Evolutionary conservation across 2,113 vertebrate species (phyloP).

Genomic region (Symphodus melops): DNA sequence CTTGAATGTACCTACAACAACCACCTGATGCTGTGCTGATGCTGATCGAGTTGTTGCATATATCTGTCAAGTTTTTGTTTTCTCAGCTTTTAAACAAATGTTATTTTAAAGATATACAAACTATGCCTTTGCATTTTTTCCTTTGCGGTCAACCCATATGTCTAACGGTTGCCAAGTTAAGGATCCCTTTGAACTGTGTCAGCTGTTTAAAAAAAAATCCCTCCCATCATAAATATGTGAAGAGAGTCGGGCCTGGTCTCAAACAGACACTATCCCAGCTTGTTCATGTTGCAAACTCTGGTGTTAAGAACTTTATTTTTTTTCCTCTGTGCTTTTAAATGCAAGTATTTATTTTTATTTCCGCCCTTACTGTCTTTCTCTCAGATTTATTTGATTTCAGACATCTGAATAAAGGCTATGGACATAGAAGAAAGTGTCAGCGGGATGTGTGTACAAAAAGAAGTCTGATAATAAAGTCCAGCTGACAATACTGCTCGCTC

Average conservation of each 20-base stretch:
- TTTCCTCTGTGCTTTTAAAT: neutral
- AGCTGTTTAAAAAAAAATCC: constrained; percentile 7
- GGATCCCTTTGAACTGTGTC: neutral
- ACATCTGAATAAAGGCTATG: constrained; percentile 27
- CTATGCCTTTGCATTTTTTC: neutral
- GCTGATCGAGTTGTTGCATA: constrained; percentile 44
- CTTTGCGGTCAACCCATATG: constrained; percentile 3
- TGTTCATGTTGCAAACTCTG: neutral
- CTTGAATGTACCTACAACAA: neutral
- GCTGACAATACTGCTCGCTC: constrained; percentile 55
- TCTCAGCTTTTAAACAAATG: constrained; percentile 3
- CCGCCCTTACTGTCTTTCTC: constrained; percentile 22
- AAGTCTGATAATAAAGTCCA: constrained; percentile 53
- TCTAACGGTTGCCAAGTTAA: neutral
- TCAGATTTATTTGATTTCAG: constrained; percentile 46
- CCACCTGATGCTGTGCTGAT: constrained; percentile 4
- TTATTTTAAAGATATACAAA: neutral
- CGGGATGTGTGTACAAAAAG: constrained; percentile 51
- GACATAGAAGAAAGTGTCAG: constrained; percentile 63
- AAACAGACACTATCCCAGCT: neutral
- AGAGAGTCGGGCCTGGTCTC: neutral
- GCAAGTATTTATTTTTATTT: neutral
- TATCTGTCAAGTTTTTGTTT: constrained; percentile 55
- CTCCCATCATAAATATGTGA: constrained; percentile 8
- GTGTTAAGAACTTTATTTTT: neutral